Percentiles rank a stretch among this genome's conserved stretches.
Conservation (phyloP, 2,797 vertebrate genomes). For the Chlorospingus semifuscus region DNA sequence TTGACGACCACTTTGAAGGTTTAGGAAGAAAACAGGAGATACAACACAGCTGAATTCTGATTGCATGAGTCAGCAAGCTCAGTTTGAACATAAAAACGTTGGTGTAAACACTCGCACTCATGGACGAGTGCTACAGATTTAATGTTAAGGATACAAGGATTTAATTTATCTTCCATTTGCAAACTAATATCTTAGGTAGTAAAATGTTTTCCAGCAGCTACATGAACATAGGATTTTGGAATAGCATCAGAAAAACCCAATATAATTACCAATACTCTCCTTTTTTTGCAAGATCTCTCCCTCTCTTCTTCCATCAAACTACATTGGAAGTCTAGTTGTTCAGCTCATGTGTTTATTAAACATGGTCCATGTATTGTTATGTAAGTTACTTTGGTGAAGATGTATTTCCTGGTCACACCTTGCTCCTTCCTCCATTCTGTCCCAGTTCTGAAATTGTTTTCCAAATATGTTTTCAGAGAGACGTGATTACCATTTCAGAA, state of each 20-base stretch:
- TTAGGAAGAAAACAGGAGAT: background rate
- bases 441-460: background rate
- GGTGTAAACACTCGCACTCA: background rate
- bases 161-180: background rate
- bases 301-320: background rate
- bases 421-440: background rate
- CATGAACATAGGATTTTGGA: background rate
- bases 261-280: background rate
- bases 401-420: background rate
- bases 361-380: rapidly evolving
- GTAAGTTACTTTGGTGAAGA: background rate
- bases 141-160: background rate
- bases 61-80: background rate
- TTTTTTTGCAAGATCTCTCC: background rate
- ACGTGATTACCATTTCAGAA: background rate
- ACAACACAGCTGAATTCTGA: background rate
- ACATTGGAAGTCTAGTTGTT: background rate
- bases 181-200: background rate
- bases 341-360: background rate
- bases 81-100: background rate
- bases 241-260: background rate
- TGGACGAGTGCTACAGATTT: background rate
- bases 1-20: background rate
- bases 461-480: background rate
- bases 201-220: background rate